Percentiles rank a stretch among this genome's conserved stretches.
Conservation (phyloP, 2,113 vertebrate genomes). For the Myrmophylax atrothorax region DNA sequence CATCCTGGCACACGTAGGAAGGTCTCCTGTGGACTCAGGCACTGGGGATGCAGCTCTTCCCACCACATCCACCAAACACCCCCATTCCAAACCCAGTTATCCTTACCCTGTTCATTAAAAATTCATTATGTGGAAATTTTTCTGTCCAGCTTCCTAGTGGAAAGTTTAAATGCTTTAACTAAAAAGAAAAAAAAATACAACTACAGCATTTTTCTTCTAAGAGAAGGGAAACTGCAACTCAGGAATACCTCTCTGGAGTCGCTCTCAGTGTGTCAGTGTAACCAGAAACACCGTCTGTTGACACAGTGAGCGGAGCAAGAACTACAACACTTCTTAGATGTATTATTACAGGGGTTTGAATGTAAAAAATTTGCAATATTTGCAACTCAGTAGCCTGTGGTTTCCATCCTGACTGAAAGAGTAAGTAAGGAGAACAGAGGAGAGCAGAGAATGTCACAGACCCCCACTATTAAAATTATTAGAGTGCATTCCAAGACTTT, state of each 20-base stretch:
- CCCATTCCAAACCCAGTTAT: neutral
- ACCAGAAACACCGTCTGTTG: neutral
- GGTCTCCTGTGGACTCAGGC: constrained; percentile 57
- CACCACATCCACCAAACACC: neutral
- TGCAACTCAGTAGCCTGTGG: neutral
- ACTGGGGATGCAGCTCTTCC: constrained; percentile 11
- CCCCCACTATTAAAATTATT: neutral
- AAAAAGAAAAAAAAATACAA: neutral
- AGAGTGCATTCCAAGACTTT: neutral
- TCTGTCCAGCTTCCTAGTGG: fast-evolving
- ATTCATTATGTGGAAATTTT: neutral
- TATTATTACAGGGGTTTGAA: fast-evolving
- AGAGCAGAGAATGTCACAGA: neutral
- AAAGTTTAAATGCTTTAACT: neutral
- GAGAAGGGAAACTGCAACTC: neutral
- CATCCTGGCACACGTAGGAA: constrained; percentile 49
- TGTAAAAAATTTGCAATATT: fast-evolving
- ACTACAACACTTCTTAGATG: fast-evolving
- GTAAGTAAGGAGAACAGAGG: neutral
- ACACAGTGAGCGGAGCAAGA: neutral
- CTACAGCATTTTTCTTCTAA: neutral
- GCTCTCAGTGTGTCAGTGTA: fast-evolving
- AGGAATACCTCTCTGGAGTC: fast-evolving
- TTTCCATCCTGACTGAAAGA: fast-evolving
- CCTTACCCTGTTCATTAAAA: neutral